These are phyloP conservation scores for Phylloscopus trochilus DNA, from an alignment of 2,113 vertebrate species.

Conservation along the genomic window DNA sequence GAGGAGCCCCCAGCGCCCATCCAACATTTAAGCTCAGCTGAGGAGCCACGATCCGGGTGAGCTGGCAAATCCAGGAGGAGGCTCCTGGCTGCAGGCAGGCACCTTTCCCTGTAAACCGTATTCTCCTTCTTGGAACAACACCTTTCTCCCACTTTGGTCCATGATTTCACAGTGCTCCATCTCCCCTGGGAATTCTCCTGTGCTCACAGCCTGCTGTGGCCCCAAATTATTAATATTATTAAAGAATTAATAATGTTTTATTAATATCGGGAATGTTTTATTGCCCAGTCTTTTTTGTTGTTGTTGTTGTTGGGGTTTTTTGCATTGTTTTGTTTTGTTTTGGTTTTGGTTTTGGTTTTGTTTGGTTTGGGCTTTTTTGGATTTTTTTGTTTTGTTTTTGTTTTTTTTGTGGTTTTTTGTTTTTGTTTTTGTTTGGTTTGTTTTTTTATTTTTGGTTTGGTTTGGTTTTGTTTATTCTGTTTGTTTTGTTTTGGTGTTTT, in stretches of 20 bases:
- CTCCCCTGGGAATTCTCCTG: not conserved
- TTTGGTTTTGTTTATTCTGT: no score
- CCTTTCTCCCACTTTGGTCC: not conserved
- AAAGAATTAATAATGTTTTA: not conserved
- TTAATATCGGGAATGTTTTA: not conserved
- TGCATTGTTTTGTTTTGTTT: no score
- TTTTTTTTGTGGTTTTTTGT: no score
- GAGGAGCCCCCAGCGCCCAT: not conserved
- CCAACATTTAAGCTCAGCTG: not conserved
- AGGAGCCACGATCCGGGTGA: not conserved
- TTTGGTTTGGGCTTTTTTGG: no score
- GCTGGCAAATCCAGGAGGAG: not conserved
- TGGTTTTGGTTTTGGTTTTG: no score
- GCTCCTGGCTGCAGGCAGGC: no score
- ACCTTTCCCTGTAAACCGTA: rapidly evolving
- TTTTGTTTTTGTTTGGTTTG: no score
- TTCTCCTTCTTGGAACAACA: not conserved
- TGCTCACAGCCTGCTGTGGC: not conserved
- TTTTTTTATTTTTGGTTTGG: no score
- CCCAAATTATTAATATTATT: not conserved
- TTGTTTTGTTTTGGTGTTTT: no score
- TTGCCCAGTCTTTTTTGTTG: not conserved
- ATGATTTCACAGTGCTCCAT: not conserved
- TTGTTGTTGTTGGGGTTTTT: no score
- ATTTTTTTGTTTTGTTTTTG: no score